Conservation (phyloP, 2,888 invertebrate genomes). For the Pollenia griseotomentosa region DNA sequence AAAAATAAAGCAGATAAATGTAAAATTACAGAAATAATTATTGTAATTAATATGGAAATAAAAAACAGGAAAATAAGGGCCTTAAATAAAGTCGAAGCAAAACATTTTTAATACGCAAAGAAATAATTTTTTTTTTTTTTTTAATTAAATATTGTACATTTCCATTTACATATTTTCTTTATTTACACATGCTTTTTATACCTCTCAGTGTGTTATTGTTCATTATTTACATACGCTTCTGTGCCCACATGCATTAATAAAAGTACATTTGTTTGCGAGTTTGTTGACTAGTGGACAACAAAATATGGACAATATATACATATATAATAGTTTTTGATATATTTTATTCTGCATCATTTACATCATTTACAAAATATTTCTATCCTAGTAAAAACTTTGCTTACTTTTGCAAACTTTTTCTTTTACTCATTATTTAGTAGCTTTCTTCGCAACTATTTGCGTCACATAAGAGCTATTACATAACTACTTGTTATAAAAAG, state of each 20-base stretch:
- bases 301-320: no score
- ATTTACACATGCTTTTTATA: background rate
- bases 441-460: no score
- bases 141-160: background rate
- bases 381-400: no score
- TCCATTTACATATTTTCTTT: background rate
- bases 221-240: conserved; percentile 4
- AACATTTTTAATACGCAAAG: background rate
- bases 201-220: background rate
- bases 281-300: no score
- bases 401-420: no score
- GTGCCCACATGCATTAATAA: background rate
- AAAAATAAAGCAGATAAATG: background rate
- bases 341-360: no score
- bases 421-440: no score
- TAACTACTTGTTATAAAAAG: no score
- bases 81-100: background rate
- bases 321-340: no score
- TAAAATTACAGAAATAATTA: conserved; percentile 2
- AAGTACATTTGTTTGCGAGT: no score
- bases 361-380: no score
- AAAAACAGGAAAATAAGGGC: background rate
- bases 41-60: background rate
- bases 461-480: no score
- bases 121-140: background rate